phyloP scores from a whole-genome alignment of 1,140 invertebrate genomes.

The Philotrypesis tridentata region DNA sequence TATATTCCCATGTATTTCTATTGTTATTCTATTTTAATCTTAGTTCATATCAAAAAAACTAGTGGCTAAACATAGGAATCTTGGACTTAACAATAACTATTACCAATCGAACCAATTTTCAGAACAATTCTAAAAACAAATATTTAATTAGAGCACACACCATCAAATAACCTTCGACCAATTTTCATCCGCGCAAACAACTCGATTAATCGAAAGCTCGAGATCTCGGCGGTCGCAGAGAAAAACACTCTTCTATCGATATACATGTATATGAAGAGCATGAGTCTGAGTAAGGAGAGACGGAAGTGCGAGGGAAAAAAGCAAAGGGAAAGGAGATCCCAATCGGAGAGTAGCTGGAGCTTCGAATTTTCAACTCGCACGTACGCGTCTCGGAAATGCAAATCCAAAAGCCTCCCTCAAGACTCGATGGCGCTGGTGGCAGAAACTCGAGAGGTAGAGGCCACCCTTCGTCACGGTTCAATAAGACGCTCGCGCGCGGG shows the following conservation, averaged over 20 bases:
- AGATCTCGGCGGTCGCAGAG: neutral
- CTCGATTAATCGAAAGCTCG: constrained; percentile 12
- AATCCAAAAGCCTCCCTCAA: constrained; percentile 38
- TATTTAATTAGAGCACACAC: too few relatives aligned
- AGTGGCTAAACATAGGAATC: too few relatives aligned
- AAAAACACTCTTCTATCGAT: neutral
- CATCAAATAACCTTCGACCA: neutral
- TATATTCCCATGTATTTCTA: too few relatives aligned
- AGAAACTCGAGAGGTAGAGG: neutral
- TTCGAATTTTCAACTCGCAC: constrained; percentile 44
- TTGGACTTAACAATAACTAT: too few relatives aligned
- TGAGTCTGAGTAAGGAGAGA: neutral
- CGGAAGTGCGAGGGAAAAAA: constrained; percentile 5
- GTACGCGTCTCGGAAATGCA: constrained; percentile 40
- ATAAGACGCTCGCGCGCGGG: constrained; percentile 28
- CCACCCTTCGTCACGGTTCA: constrained; percentile 42
- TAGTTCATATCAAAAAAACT: too few relatives aligned
- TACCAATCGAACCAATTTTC: too few relatives aligned
- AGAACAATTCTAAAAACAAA: too few relatives aligned
- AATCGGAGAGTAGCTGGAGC: constrained; percentile 12
- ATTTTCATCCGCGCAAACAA: constrained; percentile 4
- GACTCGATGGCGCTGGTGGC: neutral
- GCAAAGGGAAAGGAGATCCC: neutral
- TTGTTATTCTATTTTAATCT: too few relatives aligned
- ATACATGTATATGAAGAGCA: neutral